Conservation (phyloP, 2,888 invertebrate genomes). For the Drosophila sordidapex region DNA sequence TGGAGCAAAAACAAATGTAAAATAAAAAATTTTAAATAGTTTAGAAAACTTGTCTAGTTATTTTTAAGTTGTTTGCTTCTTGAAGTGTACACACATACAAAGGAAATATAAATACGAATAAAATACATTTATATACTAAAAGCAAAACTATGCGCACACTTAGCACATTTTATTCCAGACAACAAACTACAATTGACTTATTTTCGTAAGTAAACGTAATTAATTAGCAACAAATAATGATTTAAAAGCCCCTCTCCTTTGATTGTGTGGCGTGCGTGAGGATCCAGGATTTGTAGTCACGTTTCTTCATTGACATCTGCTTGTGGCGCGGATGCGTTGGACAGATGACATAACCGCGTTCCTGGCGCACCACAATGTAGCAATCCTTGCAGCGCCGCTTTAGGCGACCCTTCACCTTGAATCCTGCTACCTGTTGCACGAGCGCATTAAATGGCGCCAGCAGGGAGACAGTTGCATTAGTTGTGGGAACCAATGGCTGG, state of each 20-base stretch:
- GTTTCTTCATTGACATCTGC: constrained; percentile 90
- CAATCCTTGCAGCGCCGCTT: constrained; percentile 92
- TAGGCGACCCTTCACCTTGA: constrained; percentile 90
- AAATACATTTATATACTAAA: background rate
- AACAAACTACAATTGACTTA: constrained; percentile 8
- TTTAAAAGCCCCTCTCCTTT: constrained; percentile 81
- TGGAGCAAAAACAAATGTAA: background rate
- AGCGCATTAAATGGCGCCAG: constrained; percentile 76
- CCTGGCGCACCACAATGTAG: constrained; percentile 89
- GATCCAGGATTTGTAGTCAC: constrained; percentile 90
- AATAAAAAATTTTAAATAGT: background rate
- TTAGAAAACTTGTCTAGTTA: background rate
- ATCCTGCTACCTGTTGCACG: constrained; percentile 86
- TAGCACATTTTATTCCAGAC: constrained; percentile 17
- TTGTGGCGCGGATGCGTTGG: constrained; percentile 92
- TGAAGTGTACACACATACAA: background rate
- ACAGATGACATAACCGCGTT: constrained; percentile 90
- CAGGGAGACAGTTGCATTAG: constrained; percentile 32
- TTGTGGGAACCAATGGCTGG: constrained; percentile 30
- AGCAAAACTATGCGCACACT: background rate
- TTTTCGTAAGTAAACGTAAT: constrained; percentile 14
- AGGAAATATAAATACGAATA: background rate
- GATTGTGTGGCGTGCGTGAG: constrained; percentile 91
- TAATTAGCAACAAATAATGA: constrained; percentile 25
- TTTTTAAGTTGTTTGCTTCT: background rate